Base-by-base conservation (phyloP, 2,888 invertebrate genomes). In the Kryphioiulus occultus region DNA sequence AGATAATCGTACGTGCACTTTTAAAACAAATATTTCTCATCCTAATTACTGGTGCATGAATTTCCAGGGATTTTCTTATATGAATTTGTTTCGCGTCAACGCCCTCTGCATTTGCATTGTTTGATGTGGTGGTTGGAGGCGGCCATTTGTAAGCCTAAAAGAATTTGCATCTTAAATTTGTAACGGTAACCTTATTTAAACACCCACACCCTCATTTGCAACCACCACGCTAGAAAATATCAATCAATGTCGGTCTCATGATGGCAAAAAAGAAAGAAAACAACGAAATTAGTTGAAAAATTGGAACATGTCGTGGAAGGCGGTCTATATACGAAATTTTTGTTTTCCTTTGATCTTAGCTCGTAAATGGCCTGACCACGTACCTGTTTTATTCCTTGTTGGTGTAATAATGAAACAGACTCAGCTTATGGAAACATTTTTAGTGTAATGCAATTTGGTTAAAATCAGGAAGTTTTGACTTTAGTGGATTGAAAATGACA, bases 101-200 rank as follows among this genome's bases (percentile, higher is more conserved):
- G 78, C 78, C 78, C 78, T 78, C 78, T 78, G 30, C 78, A 78
- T 78, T 30, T 78, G 78, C 78, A 78, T 78, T 78, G 78, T 78
- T 78, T 78, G 78, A 30, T 15, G 30, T 30, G 30, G 78, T 78
- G 78, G 30, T 17, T 78, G 78, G 17, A 78, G 30, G 30, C 30
- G 78, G 78, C 30, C 78, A 78, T 78, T 30, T 78, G 26, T 5
- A 78, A 78, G 78, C 30, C 26, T 15, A 30, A 30, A 32, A 78
- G 30, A 78, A 17, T 78, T 78, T 78, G 30, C 78, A 78, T 78
- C 15, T 78, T 78, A 30, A 12, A 78, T 30, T 78, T 78, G 59
- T 30, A 78, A 78, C 17, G 30, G 78, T 78, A 78, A 78, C 78
- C 78, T 78, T 78, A 78, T 78, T 78, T 78, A 78, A 78, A 30